Percentiles rank a stretch among this genome's conserved stretches.
Conservation (phyloP, 2,113 vertebrate genomes). For the Malurus alboscapulatus region DNA sequence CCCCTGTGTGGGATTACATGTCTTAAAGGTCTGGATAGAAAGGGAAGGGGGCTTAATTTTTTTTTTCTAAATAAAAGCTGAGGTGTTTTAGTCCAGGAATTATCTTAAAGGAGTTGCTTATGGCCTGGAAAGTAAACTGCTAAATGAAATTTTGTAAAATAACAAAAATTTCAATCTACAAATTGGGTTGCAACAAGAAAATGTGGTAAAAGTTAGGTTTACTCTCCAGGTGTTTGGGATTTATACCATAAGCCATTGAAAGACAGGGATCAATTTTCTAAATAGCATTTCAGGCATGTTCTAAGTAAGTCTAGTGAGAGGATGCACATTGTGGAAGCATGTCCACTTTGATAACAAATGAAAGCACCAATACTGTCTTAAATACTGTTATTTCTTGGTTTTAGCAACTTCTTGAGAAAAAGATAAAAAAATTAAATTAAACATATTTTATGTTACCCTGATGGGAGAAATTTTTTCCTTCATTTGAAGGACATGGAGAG, state of each 20-base stretch:
- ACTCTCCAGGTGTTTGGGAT: neutral
- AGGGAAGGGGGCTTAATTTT: neutral
- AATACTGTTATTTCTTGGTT: neutral
- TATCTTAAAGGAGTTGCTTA: neutral
- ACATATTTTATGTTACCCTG: accelerated
- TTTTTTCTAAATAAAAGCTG: neutral
- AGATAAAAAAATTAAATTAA: neutral
- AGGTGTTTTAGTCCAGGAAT: neutral
- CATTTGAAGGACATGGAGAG: neutral
- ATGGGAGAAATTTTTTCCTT: neutral
- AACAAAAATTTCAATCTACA: neutral
- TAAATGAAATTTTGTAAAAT: neutral
- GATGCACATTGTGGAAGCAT: neutral
- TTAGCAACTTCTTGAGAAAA: neutral
- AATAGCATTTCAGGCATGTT: neutral
- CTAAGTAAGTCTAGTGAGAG: neutral
- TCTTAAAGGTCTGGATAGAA: neutral
- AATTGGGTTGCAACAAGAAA: neutral
- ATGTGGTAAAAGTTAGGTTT: neutral
- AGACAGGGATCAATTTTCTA: neutral
- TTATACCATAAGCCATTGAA: neutral
- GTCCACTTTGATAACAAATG: neutral
- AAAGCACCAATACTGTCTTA: neutral
- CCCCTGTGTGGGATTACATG: neutral
- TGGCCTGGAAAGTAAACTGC: neutral